A percentile compares a stretch with the other conserved stretches of the same genome.
Evolutionary conservation across 2,797 vertebrate genomes (phyloP).

Genomic region (Acestrorhynchus altus): DNA sequence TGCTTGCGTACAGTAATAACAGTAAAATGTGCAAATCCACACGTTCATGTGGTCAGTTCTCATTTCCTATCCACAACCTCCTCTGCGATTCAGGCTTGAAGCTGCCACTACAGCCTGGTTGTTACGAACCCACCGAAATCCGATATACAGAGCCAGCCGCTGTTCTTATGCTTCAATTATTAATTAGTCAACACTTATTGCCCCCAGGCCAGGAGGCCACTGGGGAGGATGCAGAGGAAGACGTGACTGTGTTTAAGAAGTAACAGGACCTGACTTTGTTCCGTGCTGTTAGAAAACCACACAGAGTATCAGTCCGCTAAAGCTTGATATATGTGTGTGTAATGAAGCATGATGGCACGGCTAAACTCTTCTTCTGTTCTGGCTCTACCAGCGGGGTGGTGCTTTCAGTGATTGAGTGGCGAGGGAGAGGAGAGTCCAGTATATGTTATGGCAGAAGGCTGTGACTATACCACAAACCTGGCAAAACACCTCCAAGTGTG

Average conservation of each 20-base stretch:
- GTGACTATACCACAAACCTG: constrained; percentile 2
- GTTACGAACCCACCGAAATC: constrained; percentile 72
- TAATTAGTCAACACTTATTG: constrained; percentile 87
- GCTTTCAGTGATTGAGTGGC: constrained; percentile 39
- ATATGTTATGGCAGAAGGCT: constrained; percentile 50
- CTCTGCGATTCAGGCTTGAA: constrained; percentile 34
- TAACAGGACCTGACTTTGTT: constrained; percentile 75
- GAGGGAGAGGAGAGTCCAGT: constrained; percentile 20
- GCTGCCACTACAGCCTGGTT: constrained; percentile 62
- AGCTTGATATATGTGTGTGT: constrained; percentile 39
- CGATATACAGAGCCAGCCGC: constrained; percentile 77
- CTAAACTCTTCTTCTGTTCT: constrained; percentile 16
- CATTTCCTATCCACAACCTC: constrained; percentile 48
- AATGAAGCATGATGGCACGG: constrained; percentile 44
- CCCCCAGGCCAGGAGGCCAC: constrained; percentile 76
- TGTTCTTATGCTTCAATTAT: constrained; percentile 88
- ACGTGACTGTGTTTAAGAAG: constrained; percentile 80
- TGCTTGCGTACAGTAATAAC: constrained; percentile 22
- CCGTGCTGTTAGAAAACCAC: constrained; percentile 63
- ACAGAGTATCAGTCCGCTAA: constrained; percentile 4
- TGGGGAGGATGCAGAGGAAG: constrained; percentile 57
- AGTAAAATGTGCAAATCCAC: constrained; percentile 26
- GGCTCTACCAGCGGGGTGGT: constrained; percentile 37
- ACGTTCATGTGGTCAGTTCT: constrained; percentile 44
- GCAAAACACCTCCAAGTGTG: constrained; percentile 56